Conservation (phyloP, 2,113 vertebrate species). For the Callipepla californica region DNA sequence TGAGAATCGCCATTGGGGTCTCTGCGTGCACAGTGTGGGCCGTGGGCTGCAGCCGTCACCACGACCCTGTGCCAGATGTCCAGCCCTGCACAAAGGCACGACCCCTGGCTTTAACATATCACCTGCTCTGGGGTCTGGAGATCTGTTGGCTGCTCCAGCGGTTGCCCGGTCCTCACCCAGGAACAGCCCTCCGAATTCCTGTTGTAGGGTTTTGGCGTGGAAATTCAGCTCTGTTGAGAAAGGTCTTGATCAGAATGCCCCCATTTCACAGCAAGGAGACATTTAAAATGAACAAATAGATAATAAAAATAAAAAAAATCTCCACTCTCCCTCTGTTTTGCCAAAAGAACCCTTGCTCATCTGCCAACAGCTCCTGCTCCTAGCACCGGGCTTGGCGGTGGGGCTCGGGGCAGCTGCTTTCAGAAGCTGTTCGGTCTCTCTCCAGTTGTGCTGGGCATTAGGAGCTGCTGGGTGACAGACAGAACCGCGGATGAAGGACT, state of each 20-base stretch:
- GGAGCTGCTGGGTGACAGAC: conserved; percentile 7
- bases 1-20: conserved; percentile 87
- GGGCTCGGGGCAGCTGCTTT: background rate
- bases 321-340: background rate
- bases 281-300: background rate
- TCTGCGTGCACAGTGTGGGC: conserved; percentile 81
- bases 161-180: conserved; percentile 13
- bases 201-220: conserved; percentile 15
- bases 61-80: conserved; percentile 88
- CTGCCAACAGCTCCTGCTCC: background rate
- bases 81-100: conserved; percentile 73
- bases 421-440: background rate
- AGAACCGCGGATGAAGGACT: background rate
- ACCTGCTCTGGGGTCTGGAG: conserved; percentile 61
- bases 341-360: background rate
- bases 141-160: background rate
- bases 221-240: background rate
- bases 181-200: background rate
- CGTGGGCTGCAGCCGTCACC: conserved; percentile 67
- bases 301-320: background rate
- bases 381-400: background rate
- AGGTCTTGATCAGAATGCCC: background rate
- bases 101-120: conserved; percentile 79
- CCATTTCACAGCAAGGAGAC: background rate
- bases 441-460: background rate